phyloP scores from a whole-genome alignment of 23 tunicate species.

The Ciona savignyi region DNA sequence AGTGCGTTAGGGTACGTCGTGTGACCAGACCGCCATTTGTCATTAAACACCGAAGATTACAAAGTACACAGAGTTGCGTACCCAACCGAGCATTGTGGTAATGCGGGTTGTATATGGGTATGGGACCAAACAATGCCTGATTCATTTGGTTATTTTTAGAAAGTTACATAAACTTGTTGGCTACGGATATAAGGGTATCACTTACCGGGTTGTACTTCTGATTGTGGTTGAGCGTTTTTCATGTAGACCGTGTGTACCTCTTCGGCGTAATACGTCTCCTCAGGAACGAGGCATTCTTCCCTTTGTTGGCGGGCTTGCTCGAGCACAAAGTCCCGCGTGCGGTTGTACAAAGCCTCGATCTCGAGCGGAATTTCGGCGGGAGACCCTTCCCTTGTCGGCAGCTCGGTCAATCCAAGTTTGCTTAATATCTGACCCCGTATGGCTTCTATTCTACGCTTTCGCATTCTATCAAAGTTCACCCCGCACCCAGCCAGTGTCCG shows the following conservation, averaged over 20 bases:
- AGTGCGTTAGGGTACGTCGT: no score
- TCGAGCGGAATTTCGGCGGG: constrained; percentile 37
- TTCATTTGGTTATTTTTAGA: neutral
- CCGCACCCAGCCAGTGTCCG: constrained; percentile 53
- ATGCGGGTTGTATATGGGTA: no score
- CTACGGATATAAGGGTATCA: neutral
- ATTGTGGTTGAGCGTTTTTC: constrained; percentile 9
- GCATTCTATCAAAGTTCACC: constrained; percentile 83
- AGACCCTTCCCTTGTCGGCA: constrained; percentile 62
- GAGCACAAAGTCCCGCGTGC: constrained; percentile 79
- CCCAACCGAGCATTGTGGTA: no score
- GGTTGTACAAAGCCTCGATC: constrained; percentile 76
- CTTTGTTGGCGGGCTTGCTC: constrained; percentile 80
- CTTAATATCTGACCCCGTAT: constrained; percentile 93
- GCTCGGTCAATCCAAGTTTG: constrained; percentile 70
- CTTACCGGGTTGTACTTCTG: neutral
- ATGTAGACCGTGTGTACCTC: constrained; percentile 70
- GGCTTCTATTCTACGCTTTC: constrained; percentile 75
- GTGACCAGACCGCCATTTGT: no score
- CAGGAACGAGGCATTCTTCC: constrained; percentile 55
- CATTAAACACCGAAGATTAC: no score
- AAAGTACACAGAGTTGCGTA: no score
- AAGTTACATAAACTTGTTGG: neutral
- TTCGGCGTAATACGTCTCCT: constrained; percentile 81
- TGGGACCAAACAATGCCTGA: no score